These are phyloP conservation scores for Zoanthus sansibaricus DNA, from an alignment of 92 coral and sea anemone species.

Conservation along the genomic window DNA sequence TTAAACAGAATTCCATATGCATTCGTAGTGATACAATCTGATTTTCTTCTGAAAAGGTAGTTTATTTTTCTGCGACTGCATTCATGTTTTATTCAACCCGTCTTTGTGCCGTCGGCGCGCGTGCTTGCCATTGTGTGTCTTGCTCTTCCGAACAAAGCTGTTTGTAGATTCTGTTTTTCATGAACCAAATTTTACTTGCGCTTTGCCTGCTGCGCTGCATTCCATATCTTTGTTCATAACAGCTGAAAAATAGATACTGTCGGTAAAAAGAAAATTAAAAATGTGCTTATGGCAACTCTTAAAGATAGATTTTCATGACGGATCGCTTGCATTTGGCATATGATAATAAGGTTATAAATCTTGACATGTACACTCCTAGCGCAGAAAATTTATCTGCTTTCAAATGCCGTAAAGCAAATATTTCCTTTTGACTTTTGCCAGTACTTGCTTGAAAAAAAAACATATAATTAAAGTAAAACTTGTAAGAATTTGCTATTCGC, in stretches of 20 bases:
- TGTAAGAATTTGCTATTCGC: background rate
- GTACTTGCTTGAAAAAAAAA: background rate
- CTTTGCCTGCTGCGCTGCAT: background rate
- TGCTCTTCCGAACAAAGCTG: conserved; percentile 19
- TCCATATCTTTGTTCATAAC: background rate
- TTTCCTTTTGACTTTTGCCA: conserved; percentile 4
- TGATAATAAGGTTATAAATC: conserved; percentile 10
- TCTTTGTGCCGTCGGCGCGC: conserved; percentile 1
- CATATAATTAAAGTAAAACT: background rate
- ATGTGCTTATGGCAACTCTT: background rate
- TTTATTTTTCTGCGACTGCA: background rate
- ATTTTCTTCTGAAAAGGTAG: conserved; percentile 6
- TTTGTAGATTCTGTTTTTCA: conserved; percentile 3
- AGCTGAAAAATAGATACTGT: background rate
- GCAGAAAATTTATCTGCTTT: conserved; percentile 33
- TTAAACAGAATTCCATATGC: background rate
- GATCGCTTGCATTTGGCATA: conserved; percentile 32
- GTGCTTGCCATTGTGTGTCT: conserved; percentile 46
- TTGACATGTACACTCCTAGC: conserved; percentile 19
- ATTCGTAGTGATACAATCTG: background rate
- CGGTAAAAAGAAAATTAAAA: background rate
- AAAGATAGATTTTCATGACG: too few relatives aligned
- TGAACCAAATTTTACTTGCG: background rate
- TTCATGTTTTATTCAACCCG: conserved; percentile 28
- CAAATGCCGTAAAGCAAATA: conserved; percentile 10